These are phyloP conservation scores for Thomomys bottae DNA, from an alignment of 2,113 vertebrate species.

Conservation along the genomic window DNA sequence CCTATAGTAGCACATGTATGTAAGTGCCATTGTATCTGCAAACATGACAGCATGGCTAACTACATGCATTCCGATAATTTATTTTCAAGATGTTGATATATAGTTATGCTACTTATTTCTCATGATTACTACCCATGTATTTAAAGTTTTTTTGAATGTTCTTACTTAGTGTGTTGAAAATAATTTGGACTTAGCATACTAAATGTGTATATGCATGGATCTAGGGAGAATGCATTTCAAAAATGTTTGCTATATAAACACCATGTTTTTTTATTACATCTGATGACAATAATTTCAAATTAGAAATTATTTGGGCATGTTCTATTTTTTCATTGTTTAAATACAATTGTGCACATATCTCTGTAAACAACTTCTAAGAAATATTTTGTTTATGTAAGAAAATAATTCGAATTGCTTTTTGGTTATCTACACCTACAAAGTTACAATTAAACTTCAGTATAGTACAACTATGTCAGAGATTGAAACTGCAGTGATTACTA, in stretches of 20 bases:
- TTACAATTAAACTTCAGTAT: not conserved
- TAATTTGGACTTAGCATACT: not conserved
- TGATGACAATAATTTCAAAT: not conserved
- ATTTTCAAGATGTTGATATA: conserved; percentile 18
- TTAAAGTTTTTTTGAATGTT: not conserved
- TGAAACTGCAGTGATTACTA: not conserved
- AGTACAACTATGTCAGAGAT: not conserved
- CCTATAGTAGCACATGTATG: not conserved
- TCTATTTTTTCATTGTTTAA: not conserved
- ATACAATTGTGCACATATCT: not conserved
- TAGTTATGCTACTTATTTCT: not conserved
- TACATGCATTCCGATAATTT: conserved; percentile 18
- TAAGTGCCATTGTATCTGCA: conserved; percentile 32
- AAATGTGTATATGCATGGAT: conserved; percentile 21
- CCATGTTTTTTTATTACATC: conserved; percentile 20
- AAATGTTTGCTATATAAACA: conserved; percentile 27
- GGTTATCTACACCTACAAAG: not conserved
- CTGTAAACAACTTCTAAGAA: not conserved
- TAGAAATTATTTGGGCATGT: not conserved
- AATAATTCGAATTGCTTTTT: conserved; percentile 21
- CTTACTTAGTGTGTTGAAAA: not conserved
- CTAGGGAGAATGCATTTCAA: not conserved
- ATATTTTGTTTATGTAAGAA: conserved; percentile 7
- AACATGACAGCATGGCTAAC: not conserved
- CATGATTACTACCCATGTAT: not conserved